These are phyloP conservation scores for Gorsachius magnificus DNA, from an alignment of 2,797 vertebrate species.

Conservation along the genomic window DNA sequence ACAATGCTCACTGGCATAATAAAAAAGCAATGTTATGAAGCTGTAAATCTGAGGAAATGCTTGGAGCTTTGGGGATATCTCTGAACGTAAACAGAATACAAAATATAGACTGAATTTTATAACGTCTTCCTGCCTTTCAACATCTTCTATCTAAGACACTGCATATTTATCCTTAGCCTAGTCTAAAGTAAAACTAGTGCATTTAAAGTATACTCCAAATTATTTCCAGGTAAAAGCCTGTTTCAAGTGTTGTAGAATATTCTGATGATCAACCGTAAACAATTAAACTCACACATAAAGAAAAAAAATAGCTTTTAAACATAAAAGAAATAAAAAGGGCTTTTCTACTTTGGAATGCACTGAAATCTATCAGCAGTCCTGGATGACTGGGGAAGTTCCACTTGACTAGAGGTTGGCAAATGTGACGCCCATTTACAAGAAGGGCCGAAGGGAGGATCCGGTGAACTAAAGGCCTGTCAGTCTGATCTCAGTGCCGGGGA, in stretches of 20 bases:
- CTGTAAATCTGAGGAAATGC: conserved; percentile 11
- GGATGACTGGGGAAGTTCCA: too few relatives aligned
- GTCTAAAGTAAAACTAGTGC: not conserved
- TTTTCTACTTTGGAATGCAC: not conserved
- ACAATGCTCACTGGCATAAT: not conserved
- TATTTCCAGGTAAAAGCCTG: not conserved
- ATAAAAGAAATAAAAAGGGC: not conserved
- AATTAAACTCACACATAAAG: not conserved
- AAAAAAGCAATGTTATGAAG: conserved; percentile 30
- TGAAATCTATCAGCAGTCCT: not conserved
- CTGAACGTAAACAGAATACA: conserved; percentile 35
- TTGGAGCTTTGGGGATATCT: not conserved
- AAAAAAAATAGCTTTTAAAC: not conserved
- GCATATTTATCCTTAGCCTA: not conserved
- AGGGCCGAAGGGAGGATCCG: too few relatives aligned
- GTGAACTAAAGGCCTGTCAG: too few relatives aligned
- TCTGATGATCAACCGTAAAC: not conserved
- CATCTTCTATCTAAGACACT: not conserved
- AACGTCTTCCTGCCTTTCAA: not conserved
- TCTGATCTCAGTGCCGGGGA: too few relatives aligned
- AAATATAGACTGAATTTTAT: conserved; percentile 20
- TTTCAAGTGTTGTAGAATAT: not conserved
- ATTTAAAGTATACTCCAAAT: not conserved
- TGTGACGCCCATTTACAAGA: too few relatives aligned
- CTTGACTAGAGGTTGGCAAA: too few relatives aligned